phyloP scores from a whole-genome alignment of 2,797 vertebrate genomes.

The Poeciliopsis turneri region DNA sequence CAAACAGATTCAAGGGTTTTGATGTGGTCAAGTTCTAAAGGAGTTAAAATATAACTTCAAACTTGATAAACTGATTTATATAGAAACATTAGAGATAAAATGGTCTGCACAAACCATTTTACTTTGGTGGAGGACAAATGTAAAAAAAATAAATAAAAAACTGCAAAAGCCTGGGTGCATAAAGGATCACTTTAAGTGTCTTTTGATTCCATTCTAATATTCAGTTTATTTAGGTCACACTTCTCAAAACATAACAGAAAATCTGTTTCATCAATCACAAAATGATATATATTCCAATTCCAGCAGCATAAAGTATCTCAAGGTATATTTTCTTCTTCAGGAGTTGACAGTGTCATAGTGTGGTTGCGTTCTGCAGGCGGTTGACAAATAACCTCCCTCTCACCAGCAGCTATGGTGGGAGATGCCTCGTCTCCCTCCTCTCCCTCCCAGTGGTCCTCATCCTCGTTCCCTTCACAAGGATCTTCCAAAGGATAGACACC shows the following conservation, averaged over 20 bases:
- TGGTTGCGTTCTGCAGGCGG: conserved; percentile 8
- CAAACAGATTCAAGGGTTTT: not conserved
- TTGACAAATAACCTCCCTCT: conserved; percentile 56
- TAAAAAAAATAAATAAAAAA: not conserved
- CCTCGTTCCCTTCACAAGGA: conserved; percentile 83
- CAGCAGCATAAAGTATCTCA: not conserved
- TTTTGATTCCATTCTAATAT: not conserved
- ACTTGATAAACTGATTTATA: not conserved
- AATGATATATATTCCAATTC: not conserved
- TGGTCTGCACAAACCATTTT: no score
- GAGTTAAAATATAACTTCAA: not conserved
- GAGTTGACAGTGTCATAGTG: conserved; percentile 10
- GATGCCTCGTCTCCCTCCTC: conserved; percentile 65
- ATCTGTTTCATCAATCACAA: not conserved
- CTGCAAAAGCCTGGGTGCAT: not conserved
- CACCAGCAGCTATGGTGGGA: conserved; percentile 68
- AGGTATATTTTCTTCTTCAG: conserved; percentile 28
- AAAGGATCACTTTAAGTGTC: not conserved
- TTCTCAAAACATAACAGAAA: not conserved
- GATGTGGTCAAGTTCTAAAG: not conserved
- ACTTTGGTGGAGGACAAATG: not conserved
- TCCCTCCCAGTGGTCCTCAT: conserved; percentile 74
- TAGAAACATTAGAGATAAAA: no score
- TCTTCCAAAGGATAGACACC: conserved; percentile 84
- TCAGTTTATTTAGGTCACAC: not conserved